phyloP scores from a whole-genome alignment of 2,888 invertebrate genomes.

The Netelia melanura region DNA sequence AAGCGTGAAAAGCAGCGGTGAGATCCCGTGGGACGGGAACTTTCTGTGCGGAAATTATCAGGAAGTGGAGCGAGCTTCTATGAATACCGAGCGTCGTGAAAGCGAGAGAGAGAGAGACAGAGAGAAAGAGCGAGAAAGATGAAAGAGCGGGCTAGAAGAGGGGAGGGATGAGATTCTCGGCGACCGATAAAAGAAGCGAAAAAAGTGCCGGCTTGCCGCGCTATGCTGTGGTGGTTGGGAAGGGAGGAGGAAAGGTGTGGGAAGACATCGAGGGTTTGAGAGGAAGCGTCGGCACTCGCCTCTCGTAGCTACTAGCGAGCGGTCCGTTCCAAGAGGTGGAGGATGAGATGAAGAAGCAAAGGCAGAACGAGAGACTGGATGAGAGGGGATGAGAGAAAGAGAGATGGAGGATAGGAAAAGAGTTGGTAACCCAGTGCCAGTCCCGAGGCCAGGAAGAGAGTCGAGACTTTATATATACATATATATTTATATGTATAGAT shows the following conservation, averaged over 20 bases:
- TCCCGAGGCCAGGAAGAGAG: slow-evolving; percentile 41
- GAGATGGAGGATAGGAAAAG: slow-evolving; percentile 71
- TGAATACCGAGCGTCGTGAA: slow-evolving; percentile 78
- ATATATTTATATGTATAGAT: slow-evolving; percentile 7
- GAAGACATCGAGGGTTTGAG: slow-evolving; percentile 7
- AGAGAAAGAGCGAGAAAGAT: slow-evolving; percentile 68
- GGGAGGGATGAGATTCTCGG: slow-evolving; percentile 41
- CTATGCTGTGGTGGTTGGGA: slow-evolving; percentile 36
- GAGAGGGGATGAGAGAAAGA: slow-evolving; percentile 27
- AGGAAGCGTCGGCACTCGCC: slow-evolving; percentile 48
- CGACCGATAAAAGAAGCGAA: slow-evolving; percentile 57
- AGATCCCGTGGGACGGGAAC: slow-evolving; percentile 70
- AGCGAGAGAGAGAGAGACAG: slow-evolving; percentile 64
- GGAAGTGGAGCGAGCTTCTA: slow-evolving; percentile 77
- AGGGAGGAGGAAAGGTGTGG: slow-evolving; percentile 5
- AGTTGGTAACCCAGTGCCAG: slow-evolving; percentile 82
- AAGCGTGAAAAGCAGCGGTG: slow-evolving; percentile 54
- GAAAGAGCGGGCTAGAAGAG: slow-evolving; percentile 22
- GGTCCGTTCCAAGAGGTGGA: slow-evolving; percentile 35
- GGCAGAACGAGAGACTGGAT: slow-evolving; percentile 21
- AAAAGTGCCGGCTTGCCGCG: slow-evolving; percentile 52
- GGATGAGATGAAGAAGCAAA: slow-evolving; percentile 58
- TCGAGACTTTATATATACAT: slow-evolving; percentile 35
- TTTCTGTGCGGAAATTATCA: slow-evolving; percentile 81
- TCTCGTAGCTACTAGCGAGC: slow-evolving; percentile 11